Evolutionary conservation across 2,113 vertebrate species (phyloP).

Genomic region (Malurus melanocephalus): DNA sequence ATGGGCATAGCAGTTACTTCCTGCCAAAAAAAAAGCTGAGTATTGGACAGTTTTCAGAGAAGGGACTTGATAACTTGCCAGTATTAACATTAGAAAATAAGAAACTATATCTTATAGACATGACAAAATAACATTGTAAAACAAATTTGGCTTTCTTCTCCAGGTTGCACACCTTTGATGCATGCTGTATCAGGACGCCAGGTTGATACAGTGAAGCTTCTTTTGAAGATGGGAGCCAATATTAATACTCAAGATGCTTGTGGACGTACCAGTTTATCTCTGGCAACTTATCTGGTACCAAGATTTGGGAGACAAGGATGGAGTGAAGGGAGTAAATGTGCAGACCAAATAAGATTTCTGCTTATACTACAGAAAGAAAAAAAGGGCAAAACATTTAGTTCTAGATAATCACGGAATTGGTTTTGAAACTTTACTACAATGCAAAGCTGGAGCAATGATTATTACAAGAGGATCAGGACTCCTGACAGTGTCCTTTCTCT

Average conservation of each 20-base stretch:
- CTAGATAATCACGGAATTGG: background rate
- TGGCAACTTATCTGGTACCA: conserved; percentile 86
- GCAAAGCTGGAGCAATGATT: background rate
- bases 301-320: background rate
- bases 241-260: conserved; percentile 86
- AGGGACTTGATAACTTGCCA: background rate
- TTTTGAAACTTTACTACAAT: background rate
- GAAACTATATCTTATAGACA: background rate
- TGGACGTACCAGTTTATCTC: conserved; percentile 84
- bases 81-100: background rate
- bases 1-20: background rate
- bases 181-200: conserved; percentile 87
- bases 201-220: conserved; percentile 86
- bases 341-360: background rate
- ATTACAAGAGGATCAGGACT: background rate
- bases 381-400: background rate
- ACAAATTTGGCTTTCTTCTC: conserved; percentile 31
- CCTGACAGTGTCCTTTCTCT: background rate
- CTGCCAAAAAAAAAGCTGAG: background rate
- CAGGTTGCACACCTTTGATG: conserved; percentile 85
- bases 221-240: conserved; percentile 90
- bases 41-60: background rate
- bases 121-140: conserved; percentile 1
- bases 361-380: background rate
- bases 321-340: background rate